Evolutionary conservation across 2,113 vertebrate species (phyloP).

Genomic region (Gasterosteus nipponicus): DNA sequence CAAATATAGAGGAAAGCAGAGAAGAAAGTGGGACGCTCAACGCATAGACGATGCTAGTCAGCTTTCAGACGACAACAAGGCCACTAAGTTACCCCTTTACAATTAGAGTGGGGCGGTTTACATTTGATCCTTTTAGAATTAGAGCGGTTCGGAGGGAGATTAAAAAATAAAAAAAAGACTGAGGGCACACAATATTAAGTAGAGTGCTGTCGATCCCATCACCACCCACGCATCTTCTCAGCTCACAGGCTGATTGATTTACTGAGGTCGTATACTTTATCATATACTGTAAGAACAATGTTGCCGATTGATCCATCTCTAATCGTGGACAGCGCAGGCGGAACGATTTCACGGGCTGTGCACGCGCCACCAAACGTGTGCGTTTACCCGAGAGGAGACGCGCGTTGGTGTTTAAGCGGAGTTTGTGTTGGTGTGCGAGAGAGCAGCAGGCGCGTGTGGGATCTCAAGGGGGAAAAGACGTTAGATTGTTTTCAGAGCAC

Average conservation of each 20-base stretch:
- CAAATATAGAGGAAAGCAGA: constrained; percentile 14
- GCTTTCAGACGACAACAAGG: constrained; percentile 32
- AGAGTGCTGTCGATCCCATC: constrained; percentile 7
- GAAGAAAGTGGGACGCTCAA: constrained; percentile 18
- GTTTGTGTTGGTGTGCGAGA: constrained; percentile 37
- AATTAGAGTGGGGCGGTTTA: constrained; percentile 11
- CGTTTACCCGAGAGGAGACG: constrained; percentile 16
- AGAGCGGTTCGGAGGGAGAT: constrained; percentile 26
- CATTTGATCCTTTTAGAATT: constrained; percentile 27
- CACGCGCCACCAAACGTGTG: constrained; percentile 9
- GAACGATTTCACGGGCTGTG: constrained; percentile 6
- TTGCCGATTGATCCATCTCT: constrained; percentile 11
- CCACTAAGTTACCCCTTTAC: constrained; percentile 26
- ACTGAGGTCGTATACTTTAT: not conserved
- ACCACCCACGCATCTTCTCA: constrained; percentile 3
- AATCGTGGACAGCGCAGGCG: not conserved
- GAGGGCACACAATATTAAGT: constrained; percentile 16
- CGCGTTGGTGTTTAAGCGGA: constrained; percentile 17
- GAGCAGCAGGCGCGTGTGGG: constrained; percentile 62
- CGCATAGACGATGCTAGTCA: constrained; percentile 9
- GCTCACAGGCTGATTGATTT: constrained; percentile 45
- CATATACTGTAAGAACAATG: no score
- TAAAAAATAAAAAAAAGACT: not conserved
- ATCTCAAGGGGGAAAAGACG: constrained; percentile 21
- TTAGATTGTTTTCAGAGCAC: constrained; percentile 60